Evolutionary conservation across 2,797 vertebrate genomes (phyloP).

Genomic region (Dendrocincla fuliginosa): DNA sequence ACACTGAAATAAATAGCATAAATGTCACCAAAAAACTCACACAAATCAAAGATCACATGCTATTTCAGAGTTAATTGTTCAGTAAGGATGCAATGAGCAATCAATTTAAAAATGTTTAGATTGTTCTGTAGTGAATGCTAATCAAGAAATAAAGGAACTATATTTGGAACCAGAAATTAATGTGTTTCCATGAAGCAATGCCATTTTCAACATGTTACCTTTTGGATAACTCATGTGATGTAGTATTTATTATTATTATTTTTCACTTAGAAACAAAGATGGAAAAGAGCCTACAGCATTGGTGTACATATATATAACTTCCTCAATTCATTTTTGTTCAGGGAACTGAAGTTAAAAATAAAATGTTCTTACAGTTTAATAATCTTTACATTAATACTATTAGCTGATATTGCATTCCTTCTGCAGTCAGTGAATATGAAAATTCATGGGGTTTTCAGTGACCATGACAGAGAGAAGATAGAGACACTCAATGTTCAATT

Average conservation of each 20-base stretch:
- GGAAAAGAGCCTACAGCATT: background rate
- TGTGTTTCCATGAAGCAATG: background rate
- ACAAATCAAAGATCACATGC: background rate
- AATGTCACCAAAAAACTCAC: background rate
- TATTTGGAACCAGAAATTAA: background rate
- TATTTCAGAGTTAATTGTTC: background rate
- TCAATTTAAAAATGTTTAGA: background rate
- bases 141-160: background rate
- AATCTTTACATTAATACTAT: background rate
- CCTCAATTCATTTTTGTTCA: background rate
- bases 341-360: background rate
- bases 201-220: background rate
- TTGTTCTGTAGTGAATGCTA: background rate
- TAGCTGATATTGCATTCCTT: background rate
- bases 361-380: background rate
- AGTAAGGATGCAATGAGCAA: background rate
- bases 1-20: background rate
- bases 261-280: background rate
- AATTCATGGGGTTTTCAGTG: background rate
- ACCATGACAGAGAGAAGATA: background rate
- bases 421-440: background rate
- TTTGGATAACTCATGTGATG: background rate
- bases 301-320: background rate
- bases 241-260: background rate
- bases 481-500: background rate